phyloP scores from a whole-genome alignment of 1,140 invertebrate species.

The Ridgeia piscesae region DNA sequence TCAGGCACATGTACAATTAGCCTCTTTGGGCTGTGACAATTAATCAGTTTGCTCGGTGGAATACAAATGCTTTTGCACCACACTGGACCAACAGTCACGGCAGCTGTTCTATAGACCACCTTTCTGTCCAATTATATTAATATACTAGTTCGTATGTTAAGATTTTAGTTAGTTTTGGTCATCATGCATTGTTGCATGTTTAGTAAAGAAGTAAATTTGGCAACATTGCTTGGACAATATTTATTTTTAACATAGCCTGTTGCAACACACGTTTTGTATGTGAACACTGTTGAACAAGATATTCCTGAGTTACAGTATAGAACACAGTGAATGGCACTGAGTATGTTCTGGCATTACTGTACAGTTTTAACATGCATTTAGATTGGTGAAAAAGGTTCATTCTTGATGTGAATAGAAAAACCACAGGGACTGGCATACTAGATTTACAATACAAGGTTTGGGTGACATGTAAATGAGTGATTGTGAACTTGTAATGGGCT shows the following conservation, averaged over 20 bases:
- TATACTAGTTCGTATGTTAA: too few species aligned
- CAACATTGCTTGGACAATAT: not conserved
- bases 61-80: not conserved
- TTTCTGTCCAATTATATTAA: too few species aligned
- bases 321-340: too few species aligned
- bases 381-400: too few species aligned
- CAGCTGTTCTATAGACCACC: not conserved
- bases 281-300: not conserved
- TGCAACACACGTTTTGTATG: not conserved
- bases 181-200: too few species aligned
- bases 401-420: not conserved
- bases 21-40: not conserved
- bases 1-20: not conserved
- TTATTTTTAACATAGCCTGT: not conserved
- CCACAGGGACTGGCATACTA: not conserved
- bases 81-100: not conserved
- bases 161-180: too few species aligned
- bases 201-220: too few species aligned
- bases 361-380: too few species aligned
- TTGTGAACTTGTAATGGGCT: not conserved
- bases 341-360: too few species aligned
- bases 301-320: too few species aligned
- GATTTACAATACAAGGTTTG: not conserved
- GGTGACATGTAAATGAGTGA: not conserved
- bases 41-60: not conserved